Base-by-base conservation (phyloP, 2,113 vertebrate species). In the Chlorocebus sabaeus region DNA sequence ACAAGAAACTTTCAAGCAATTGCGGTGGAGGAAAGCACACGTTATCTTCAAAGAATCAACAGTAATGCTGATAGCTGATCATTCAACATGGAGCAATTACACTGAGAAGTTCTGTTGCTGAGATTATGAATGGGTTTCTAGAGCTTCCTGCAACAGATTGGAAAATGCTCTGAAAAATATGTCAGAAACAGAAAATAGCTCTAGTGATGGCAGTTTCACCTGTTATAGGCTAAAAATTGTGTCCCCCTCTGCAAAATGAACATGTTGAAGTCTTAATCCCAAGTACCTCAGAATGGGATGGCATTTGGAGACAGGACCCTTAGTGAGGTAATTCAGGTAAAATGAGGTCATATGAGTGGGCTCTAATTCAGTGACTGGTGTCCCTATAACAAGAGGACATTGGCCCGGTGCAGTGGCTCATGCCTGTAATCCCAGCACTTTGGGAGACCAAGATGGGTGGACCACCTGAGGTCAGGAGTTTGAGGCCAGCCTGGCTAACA, bases 41-140 rank as follows among this genome's bases (percentile, higher is more conserved):
- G 1, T 20, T 20, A 4, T 30, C 22, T 32, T 64, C 87, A 67
- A 38, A 83, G 67, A 59, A 35, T 13, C 14, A n/a, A 22, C 9
- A 2, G 38, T 6, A 43, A 20, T 38, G 22, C n/a, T 10, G 18
- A 14, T 27, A 32, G 35, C 13, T 10, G 48, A 38, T 16, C 4
- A 1, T 45, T 23, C 30, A n/a, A 17, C 13, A 10, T 3, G 2
- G 1, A 8, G 25, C 59, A 32, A 13, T 12, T 30, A n/a, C 27
- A 23, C 32, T 16, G 12, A 18, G 75, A 11, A 9, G 43, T 8
- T 12, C 43, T 1, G 0, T 14, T 6, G 6, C 10, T 35, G 50
- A 75, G 25, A 17, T 30, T 9, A 17, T 0, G 3, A 52, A 5
- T 0, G 1, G n/a, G n/a, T n/a, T 30, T 40, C 25, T n/a, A 20